phyloP scores from a whole-genome alignment of 2,113 vertebrate species.

The Desmodus rotundus region DNA sequence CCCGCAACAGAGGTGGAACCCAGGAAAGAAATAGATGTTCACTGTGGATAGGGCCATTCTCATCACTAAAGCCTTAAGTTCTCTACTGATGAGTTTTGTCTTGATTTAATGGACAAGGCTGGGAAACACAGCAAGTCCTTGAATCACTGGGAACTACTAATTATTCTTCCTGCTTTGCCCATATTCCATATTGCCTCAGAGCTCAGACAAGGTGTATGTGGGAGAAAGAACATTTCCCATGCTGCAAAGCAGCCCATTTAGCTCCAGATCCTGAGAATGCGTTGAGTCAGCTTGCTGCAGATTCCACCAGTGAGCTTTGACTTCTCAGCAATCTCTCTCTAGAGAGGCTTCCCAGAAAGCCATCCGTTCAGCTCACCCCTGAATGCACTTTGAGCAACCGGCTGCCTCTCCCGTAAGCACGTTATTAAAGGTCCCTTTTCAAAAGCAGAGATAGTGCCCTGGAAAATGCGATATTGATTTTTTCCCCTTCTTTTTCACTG shows the following conservation, averaged over 20 bases:
- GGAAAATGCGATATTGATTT: slow-evolving; percentile 84
- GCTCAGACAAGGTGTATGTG: not conserved
- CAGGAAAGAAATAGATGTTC: not conserved
- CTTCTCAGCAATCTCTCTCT: slow-evolving; percentile 76
- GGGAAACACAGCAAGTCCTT: not conserved
- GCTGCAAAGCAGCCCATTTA: not conserved
- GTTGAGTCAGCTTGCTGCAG: slow-evolving; percentile 54
- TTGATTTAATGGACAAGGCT: not conserved
- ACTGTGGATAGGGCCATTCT: not conserved
- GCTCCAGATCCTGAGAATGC: not conserved
- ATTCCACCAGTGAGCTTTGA: slow-evolving; percentile 68
- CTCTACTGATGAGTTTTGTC: not conserved
- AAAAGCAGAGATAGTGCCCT: slow-evolving; percentile 83
- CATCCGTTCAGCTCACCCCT: slow-evolving; percentile 80
- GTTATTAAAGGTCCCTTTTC: slow-evolving; percentile 85
- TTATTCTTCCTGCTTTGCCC: not conserved
- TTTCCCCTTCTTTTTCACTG: slow-evolving; percentile 72
- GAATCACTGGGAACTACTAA: not conserved
- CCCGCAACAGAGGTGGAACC: not conserved
- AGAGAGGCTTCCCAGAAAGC: slow-evolving; percentile 69
- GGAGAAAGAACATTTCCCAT: not conserved
- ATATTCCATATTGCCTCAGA: not conserved
- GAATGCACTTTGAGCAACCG: slow-evolving; percentile 84
- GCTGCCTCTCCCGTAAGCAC: slow-evolving; percentile 81
- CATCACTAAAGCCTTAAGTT: not conserved